These are phyloP conservation scores for Phataginus tricuspis DNA, from an alignment of 2,797 vertebrate genomes.

Conservation along the genomic window DNA sequence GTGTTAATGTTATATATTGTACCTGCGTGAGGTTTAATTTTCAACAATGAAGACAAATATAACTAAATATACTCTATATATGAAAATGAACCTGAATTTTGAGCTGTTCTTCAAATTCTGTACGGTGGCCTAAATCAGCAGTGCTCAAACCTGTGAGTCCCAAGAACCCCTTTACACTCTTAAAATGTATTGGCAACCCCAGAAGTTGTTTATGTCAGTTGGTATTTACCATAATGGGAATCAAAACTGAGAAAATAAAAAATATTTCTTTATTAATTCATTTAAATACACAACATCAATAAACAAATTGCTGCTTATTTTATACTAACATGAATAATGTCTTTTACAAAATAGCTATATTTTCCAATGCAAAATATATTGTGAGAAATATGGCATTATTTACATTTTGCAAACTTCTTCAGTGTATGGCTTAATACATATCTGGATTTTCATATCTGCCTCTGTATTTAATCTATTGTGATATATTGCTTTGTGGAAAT, in stretches of 20 bases:
- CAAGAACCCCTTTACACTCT: not conserved
- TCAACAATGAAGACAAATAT: not conserved
- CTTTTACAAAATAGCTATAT: not conserved
- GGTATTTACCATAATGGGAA: not conserved
- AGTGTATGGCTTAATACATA: not conserved
- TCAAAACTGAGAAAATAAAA: not conserved
- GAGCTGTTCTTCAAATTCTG: not conserved
- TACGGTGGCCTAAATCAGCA: not conserved
- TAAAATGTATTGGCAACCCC: not conserved
- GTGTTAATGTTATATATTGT: not conserved
- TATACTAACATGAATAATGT: not conserved
- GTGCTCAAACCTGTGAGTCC: not conserved
- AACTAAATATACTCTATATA: not conserved
- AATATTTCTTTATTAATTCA: not conserved
- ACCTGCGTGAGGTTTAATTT: not conserved
- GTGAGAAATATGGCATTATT: not conserved
- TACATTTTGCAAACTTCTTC: not conserved
- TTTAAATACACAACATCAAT: not conserved
- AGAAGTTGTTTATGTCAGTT: not conserved
- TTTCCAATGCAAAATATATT: not conserved
- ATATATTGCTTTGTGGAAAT: not conserved
- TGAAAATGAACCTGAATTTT: not conserved
- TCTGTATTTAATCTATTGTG: not conserved
- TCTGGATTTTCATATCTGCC: not conserved
- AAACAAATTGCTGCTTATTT: not conserved